phyloP scores from a whole-genome alignment of 2,888 invertebrate genomes.

The Lithophane semibrunnea region DNA sequence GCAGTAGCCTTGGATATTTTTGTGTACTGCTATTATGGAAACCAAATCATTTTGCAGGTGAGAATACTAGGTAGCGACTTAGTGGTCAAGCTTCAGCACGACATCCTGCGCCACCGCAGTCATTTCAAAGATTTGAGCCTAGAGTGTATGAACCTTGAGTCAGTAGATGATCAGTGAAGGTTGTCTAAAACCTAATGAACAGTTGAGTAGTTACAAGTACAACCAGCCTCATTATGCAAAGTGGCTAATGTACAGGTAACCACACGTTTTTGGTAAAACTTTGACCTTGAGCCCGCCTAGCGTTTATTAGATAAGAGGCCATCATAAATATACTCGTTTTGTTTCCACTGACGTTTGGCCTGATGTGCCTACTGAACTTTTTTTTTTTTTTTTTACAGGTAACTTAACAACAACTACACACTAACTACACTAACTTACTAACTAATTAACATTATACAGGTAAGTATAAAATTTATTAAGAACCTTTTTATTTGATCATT shows the following conservation, averaged over 20 bases:
- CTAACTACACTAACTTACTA: too few relatives aligned
- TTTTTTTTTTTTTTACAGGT: too few relatives aligned
- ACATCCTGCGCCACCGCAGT: neutral
- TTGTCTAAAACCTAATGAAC: neutral
- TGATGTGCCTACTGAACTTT: neutral
- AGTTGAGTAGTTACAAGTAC: neutral
- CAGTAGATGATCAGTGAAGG: neutral
- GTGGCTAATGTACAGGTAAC: neutral
- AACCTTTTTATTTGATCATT: neutral
- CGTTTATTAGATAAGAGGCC: too few relatives aligned
- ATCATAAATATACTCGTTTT: neutral
- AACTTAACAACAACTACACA: too few relatives aligned
- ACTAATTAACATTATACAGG: too few relatives aligned
- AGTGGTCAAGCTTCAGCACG: neutral
- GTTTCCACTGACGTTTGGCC: neutral
- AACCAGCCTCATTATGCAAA: neutral
- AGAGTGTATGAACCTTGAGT: neutral
- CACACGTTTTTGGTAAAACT: neutral
- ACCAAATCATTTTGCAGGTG: slow-evolving; percentile 86
- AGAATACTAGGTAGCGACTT: neutral
- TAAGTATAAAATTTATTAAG: too few relatives aligned
- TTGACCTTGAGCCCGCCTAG: neutral
- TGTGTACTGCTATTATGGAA: slow-evolving; percentile 85
- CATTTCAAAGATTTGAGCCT: too few relatives aligned
- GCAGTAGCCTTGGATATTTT: slow-evolving; percentile 85